These are phyloP conservation scores for Luscinia luscinia DNA, from an alignment of 2,797 vertebrate species.

Conservation along the genomic window DNA sequence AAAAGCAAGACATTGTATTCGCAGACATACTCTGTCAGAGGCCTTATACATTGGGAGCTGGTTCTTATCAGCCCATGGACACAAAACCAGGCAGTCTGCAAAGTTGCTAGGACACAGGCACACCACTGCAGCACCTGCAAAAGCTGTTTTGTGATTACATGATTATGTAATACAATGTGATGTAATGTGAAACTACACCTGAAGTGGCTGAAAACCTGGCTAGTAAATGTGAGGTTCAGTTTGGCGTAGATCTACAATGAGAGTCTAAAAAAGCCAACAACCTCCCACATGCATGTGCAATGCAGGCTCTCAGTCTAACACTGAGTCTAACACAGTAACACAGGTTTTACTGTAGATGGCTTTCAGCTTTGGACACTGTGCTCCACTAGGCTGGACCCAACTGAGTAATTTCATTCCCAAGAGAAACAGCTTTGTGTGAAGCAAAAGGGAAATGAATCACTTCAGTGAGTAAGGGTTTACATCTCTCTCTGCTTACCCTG, in stretches of 20 bases:
- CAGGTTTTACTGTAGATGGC: not conserved
- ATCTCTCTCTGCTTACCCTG: not conserved
- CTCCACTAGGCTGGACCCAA: not conserved
- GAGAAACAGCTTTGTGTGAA: not conserved
- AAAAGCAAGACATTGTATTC: not conserved
- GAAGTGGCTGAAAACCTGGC: not conserved
- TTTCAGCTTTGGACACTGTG: not conserved
- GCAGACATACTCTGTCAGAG: not conserved
- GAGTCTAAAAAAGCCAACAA: not conserved
- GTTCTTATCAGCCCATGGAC: not conserved
- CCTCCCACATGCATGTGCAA: not conserved
- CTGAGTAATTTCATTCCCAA: not conserved
- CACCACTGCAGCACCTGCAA: not conserved
- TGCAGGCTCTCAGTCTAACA: not conserved
- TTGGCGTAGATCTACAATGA: not conserved
- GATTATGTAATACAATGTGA: not conserved
- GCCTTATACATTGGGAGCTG: not conserved
- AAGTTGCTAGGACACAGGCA: not conserved
- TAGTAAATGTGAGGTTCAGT: not conserved
- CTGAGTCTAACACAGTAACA: not conserved
- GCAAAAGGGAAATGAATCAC: not conserved
- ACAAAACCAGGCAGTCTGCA: not conserved
- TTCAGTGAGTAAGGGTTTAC: not conserved
- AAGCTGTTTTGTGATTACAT: not conserved
- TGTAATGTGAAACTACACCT: not conserved